Evolutionary conservation across 2,113 vertebrate species (phyloP).

Genomic region (Axis porcinus): DNA sequence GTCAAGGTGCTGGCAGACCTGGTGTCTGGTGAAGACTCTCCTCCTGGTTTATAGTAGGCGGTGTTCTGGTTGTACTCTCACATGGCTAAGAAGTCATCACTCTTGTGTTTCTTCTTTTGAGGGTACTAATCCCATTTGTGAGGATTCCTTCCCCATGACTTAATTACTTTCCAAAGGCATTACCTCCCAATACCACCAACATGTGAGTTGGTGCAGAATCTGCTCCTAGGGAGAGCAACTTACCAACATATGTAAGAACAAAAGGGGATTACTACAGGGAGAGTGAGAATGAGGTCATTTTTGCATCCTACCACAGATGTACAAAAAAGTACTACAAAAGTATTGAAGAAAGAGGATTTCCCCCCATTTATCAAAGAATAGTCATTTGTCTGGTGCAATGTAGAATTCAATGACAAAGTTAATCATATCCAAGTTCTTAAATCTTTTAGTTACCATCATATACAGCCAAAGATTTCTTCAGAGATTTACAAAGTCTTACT

Average conservation of each 20-base stretch:
- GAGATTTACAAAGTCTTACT: background rate
- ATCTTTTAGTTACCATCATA: background rate
- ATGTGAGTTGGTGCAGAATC: background rate
- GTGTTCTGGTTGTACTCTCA: background rate
- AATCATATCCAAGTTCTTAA: background rate
- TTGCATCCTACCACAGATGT: background rate
- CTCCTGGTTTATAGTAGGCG: background rate
- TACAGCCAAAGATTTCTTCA: background rate
- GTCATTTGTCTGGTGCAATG: background rate
- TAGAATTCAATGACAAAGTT: background rate
- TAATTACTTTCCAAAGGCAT: background rate
- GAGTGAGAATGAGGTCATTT: background rate
- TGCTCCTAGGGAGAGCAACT: no score
- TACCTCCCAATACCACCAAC: background rate
- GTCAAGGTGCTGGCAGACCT: background rate
- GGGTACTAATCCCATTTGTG: background rate
- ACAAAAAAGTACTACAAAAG: background rate
- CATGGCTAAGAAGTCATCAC: background rate
- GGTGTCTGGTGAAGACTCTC: background rate
- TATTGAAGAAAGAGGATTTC: background rate
- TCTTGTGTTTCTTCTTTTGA: background rate
- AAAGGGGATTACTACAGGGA: background rate
- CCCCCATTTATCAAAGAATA: background rate
- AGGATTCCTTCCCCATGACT: background rate
- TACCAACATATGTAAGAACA: background rate